Evolutionary conservation across 2,888 invertebrate genomes (phyloP).

Genomic region (Philonicus albiceps): DNA sequence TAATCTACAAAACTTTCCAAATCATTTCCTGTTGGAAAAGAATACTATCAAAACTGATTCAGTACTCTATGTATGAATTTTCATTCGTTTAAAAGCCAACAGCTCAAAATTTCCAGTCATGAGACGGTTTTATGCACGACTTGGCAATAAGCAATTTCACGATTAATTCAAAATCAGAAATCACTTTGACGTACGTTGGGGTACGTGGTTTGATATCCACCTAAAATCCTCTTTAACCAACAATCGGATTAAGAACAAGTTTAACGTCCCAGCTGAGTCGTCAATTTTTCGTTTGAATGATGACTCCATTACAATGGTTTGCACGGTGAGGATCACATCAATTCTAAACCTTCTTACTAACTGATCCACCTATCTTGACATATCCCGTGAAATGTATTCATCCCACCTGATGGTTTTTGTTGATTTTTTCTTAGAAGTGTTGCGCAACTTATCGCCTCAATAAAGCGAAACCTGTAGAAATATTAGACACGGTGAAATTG

Average conservation of each 20-base stretch:
- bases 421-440: background rate
- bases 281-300: conserved; percentile 4
- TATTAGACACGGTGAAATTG: background rate
- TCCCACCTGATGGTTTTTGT: background rate
- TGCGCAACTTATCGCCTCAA: background rate
- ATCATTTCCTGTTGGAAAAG: too few relatives aligned
- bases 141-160: background rate
- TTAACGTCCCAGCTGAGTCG: background rate
- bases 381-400: conserved; percentile 18
- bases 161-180: background rate
- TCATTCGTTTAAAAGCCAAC: background rate
- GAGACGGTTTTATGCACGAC: background rate
- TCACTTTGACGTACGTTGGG: background rate
- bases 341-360: background rate
- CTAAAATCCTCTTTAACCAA: background rate
- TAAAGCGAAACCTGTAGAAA: background rate
- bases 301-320: background rate
- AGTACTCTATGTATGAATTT: background rate
- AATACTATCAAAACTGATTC: background rate
- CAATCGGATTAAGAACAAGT: background rate
- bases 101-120: background rate
- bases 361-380: background rate
- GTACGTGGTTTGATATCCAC: background rate
- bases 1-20: too few relatives aligned
- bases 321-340: background rate